Conservation (phyloP, 2,797 vertebrate genomes). For the Danio aesculapii region DNA sequence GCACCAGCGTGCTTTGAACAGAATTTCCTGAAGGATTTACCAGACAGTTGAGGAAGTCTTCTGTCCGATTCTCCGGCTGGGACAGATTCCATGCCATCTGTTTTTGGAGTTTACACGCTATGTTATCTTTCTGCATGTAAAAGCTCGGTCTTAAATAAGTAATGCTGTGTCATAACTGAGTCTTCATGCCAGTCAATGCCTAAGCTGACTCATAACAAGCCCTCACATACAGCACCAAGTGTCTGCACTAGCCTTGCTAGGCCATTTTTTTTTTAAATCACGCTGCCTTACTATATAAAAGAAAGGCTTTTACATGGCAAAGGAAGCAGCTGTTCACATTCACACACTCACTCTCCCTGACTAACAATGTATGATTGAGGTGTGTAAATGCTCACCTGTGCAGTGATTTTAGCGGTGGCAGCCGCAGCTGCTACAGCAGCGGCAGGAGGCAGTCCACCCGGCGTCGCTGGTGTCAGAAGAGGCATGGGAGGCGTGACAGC, state of each 20-base stretch:
- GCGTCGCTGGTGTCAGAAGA: constrained; percentile 82
- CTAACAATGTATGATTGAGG: constrained; percentile 58
- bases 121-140: constrained; percentile 69
- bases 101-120: constrained; percentile 70
- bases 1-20: constrained; percentile 68
- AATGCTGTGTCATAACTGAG: constrained; percentile 61
- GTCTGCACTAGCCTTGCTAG: constrained; percentile 57
- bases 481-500: constrained; percentile 89
- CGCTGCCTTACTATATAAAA: constrained; percentile 60
- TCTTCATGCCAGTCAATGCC: constrained; percentile 65
- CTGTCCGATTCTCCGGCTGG: constrained; percentile 69
- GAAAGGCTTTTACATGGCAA: constrained; percentile 56
- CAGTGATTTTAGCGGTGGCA: constrained; percentile 88
- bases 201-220: constrained; percentile 61
- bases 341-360: constrained; percentile 57
- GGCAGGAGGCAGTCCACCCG: constrained; percentile 85
- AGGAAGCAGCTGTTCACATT: constrained; percentile 54
- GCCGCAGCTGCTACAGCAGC: constrained; percentile 86
- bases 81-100: constrained; percentile 70
- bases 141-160: constrained; percentile 65
- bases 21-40: constrained; percentile 68
- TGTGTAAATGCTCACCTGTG: constrained; percentile 79
- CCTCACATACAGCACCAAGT: constrained; percentile 63
- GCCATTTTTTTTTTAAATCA: constrained; percentile 44
- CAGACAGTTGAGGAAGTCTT: constrained; percentile 69